These are phyloP conservation scores for Phenacoccus solenopsis DNA, from an alignment of 1,140 invertebrate genomes.

Conservation along the genomic window DNA sequence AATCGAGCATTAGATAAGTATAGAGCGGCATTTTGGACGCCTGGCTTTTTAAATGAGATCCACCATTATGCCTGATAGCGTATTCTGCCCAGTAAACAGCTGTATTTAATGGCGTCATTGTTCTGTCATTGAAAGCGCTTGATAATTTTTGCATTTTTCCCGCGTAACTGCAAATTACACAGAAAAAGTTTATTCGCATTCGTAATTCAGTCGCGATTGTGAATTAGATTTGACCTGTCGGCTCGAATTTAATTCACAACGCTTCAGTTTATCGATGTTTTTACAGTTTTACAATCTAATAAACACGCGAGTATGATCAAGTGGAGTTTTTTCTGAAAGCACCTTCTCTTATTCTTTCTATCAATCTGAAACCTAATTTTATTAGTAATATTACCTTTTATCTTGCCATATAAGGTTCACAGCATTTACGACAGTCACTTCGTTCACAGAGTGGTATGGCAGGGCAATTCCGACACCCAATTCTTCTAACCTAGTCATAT, in stretches of 20 bases:
- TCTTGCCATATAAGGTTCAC: neutral
- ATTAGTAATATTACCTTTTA: neutral
- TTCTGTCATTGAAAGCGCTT: constrained; percentile 35
- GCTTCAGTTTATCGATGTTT: too few species aligned
- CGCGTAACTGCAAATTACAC: constrained; percentile 19
- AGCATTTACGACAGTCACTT: neutral
- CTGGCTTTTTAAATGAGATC: constrained; percentile 25
- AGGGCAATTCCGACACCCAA: neutral
- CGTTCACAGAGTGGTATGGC: neutral
- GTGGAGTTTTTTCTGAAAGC: too few species aligned
- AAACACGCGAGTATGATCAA: too few species aligned
- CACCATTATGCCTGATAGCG: constrained; percentile 39
- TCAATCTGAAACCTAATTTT: too few species aligned
- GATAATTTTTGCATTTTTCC: constrained; percentile 20
- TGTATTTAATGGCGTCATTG: constrained; percentile 37
- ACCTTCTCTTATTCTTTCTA: too few species aligned
- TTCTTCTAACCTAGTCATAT: neutral
- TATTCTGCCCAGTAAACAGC: constrained; percentile 47
- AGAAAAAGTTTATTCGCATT: too few species aligned
- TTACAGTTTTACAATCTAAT: too few species aligned
- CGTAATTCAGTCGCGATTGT: too few species aligned
- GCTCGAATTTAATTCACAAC: too few species aligned
- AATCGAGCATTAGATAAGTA: neutral
- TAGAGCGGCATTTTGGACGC: neutral
- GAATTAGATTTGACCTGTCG: too few species aligned